Evolutionary conservation across 2,113 vertebrate species (phyloP).

Genomic region (Hyperopisus bebe): DNA sequence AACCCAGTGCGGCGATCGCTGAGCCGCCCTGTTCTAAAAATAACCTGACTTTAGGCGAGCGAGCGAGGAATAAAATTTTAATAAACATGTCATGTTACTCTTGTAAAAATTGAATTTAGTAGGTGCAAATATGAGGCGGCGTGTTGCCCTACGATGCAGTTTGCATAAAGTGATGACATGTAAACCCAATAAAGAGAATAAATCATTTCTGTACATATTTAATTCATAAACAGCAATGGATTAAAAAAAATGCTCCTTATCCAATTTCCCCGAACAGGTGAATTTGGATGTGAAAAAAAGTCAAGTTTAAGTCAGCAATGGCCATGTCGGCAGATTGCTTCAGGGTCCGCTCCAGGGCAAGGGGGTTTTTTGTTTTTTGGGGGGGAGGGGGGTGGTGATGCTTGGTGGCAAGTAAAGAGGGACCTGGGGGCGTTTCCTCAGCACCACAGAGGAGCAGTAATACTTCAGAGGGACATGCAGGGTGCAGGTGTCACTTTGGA

Average conservation of each 20-base stretch:
- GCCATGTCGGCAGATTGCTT: not conserved
- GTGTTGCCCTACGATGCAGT: not conserved
- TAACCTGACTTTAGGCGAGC: slow-evolving; percentile 17
- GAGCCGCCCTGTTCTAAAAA: not conserved
- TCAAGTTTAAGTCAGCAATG: not conserved
- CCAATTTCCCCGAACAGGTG: slow-evolving; percentile 12
- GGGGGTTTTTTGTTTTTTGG: not conserved
- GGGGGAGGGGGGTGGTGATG: not conserved
- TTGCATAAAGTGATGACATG: slow-evolving; percentile 8
- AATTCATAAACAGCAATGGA: slow-evolving; percentile 14
- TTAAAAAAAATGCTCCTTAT: slow-evolving; percentile 12
- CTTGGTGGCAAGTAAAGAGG: not conserved
- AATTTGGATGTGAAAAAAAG: not conserved
- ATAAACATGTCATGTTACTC: slow-evolving; percentile 24
- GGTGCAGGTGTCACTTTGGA: not conserved
- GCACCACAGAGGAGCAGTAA: not conserved
- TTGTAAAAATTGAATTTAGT: slow-evolving; percentile 21
- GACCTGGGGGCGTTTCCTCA: not conserved
- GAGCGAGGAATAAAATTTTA: slow-evolving; percentile 19
- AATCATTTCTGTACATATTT: slow-evolving; percentile 20
- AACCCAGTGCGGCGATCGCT: not conserved
- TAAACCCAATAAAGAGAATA: slow-evolving; percentile 25
- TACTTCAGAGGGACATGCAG: not conserved
- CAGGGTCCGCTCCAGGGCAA: not conserved
- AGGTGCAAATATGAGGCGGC: not conserved